Percentiles rank a stretch among this genome's conserved stretches.
These are phyloP conservation scores for Microtus montanus DNA, from an alignment of 2,113 vertebrate species.

Conservation along the genomic window DNA sequence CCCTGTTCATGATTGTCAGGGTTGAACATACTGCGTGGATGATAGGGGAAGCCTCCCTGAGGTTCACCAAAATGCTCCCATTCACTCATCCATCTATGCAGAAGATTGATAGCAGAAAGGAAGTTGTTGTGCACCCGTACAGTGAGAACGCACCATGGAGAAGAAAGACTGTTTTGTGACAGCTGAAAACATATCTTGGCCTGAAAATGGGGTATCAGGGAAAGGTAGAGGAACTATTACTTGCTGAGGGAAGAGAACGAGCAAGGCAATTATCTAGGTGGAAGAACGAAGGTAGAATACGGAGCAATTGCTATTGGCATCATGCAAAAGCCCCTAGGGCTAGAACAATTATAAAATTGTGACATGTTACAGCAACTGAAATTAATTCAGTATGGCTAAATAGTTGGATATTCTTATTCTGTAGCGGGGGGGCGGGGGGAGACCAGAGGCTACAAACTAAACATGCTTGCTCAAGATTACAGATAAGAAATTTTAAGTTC, in stretches of 20 bases:
- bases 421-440: neutral
- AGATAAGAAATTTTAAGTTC: slow-evolving; percentile 5
- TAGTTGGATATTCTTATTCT: neutral
- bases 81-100: neutral
- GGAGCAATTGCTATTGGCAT: too few species aligned
- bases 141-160: accelerated
- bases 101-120: neutral
- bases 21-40: too few species aligned
- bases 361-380: slow-evolving; percentile 9
- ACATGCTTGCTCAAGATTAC: neutral
- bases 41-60: neutral
- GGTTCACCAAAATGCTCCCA: neutral
- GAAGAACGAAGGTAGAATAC: neutral
- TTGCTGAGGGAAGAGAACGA: neutral
- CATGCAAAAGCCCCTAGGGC: neutral
- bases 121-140: too few species aligned
- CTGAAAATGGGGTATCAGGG: neutral
- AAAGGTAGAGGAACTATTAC: neutral
- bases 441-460: neutral
- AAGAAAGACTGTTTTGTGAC: neutral
- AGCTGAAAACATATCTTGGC: neutral
- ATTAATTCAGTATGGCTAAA: neutral
- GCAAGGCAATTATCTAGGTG: neutral
- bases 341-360: neutral
- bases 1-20: neutral